Evolutionary conservation across 2,113 vertebrate genomes (phyloP).

Genomic region (Meles meles): DNA sequence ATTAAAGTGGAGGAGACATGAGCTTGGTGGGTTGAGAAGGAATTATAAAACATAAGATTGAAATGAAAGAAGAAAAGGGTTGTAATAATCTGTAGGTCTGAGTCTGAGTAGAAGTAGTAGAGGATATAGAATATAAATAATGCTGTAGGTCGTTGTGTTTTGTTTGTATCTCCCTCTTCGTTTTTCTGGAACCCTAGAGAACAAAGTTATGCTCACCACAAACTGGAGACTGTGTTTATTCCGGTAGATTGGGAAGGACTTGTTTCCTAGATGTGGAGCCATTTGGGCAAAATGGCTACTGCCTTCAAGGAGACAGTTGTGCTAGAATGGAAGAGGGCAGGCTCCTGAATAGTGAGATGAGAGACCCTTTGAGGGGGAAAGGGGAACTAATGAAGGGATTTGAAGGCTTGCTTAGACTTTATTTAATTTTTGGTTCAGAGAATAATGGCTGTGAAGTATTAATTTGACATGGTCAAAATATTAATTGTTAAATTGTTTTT

Average conservation of each 20-base stretch:
- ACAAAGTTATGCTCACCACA: background rate
- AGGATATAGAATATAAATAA: background rate
- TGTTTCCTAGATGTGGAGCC: background rate
- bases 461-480: background rate
- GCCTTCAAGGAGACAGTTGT: background rate
- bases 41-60: background rate
- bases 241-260: background rate
- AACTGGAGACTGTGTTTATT: background rate
- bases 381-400: background rate
- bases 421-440: background rate
- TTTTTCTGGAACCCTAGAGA: background rate
- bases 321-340: background rate
- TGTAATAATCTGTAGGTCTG: background rate
- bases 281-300: background rate
- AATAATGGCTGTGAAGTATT: background rate
- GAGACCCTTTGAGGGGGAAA: background rate
- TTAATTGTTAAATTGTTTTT: background rate
- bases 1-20: background rate
- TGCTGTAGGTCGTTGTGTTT: background rate
- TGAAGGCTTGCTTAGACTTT: background rate
- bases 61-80: background rate
- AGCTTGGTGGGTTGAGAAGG: background rate
- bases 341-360: background rate
- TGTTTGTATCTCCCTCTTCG: background rate
- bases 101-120: background rate